Evolutionary conservation across 2,113 vertebrate species (phyloP), one percentile per base, ranked within the genome.

Genomic region (Larimichthys crocea): DNA sequence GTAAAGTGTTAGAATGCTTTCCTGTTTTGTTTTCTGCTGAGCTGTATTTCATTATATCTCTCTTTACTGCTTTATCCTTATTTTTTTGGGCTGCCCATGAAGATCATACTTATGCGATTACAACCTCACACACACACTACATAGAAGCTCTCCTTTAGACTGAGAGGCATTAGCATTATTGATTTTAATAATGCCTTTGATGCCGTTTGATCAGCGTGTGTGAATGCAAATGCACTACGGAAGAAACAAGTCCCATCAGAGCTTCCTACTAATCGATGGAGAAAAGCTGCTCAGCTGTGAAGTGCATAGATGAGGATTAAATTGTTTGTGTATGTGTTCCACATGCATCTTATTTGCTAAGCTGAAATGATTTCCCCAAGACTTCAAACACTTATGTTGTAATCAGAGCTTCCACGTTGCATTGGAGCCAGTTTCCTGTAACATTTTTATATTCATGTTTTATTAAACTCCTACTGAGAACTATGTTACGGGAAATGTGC

Each of bases 111-210:
- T 46, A 19, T 61, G 29, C 49, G 46, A 20, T 55, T 22, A 10
- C 55, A 83, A 50, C 40, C 16, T 26, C 4, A 55, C 29, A 56
- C 55, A 24, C 24, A 24, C 61, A 42, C 16, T 84, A 76, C 81
- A 46, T 46, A 49, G 53, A 82, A 56, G 68, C 67, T 11, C 46
- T 59, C 10, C 44, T 75, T 35, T 20, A 49, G 79, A 66, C 56
- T 16, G 26, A 70, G 29, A 29, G 16, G 42, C 73, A 88, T 93
- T 89, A 86, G 70, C 89, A 78, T 86, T 86, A 91, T 91, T 74
- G 92, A 93, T 90, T 79, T 52, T 4, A 57, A 73, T 66, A 49
- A 29, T 12, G 48, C 26, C 77, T 92, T 86, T 89, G 81, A 93
- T 86, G 86, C 63, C 6, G 24, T 85, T 82, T 87, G 63, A 92